Evolutionary conservation across 2,113 vertebrate genomes (phyloP).

Genomic region (Piprites chloris): DNA sequence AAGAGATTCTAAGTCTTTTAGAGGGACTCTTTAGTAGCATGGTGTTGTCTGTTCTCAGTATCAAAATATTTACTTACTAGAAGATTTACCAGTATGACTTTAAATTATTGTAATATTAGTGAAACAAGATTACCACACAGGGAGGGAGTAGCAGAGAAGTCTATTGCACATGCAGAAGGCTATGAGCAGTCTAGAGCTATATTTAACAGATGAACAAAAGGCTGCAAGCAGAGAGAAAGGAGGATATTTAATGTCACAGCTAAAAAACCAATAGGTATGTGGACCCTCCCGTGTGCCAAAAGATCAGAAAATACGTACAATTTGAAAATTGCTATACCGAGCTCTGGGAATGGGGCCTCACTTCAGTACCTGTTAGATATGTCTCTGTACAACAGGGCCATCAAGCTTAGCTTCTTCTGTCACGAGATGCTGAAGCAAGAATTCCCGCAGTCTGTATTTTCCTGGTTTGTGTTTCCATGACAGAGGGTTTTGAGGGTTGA

Average conservation of each 20-base stretch:
- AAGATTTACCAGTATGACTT: slow-evolving; percentile 28
- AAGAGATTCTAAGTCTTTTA: neutral
- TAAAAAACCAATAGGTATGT: slow-evolving; percentile 16
- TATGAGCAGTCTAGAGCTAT: neutral
- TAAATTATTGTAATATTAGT: slow-evolving; percentile 10
- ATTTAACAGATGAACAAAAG: neutral
- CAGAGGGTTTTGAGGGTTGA: neutral
- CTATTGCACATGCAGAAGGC: neutral
- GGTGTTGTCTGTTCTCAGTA: neutral
- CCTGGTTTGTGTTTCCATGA: neutral
- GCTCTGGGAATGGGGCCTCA: neutral
- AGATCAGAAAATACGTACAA: neutral
- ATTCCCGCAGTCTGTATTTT: neutral
- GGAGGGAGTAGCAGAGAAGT: neutral
- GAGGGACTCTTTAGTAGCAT: neutral
- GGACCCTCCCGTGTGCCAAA: neutral
- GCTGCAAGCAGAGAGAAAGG: neutral
- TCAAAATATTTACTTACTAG: neutral
- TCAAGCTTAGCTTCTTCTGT: neutral
- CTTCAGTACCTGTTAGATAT: slow-evolving; percentile 2
- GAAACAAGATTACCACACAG: neutral
- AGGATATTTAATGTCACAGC: slow-evolving; percentile 5
- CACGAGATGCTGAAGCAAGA: neutral
- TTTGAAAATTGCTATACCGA: neutral
- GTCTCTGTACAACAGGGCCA: neutral